Percentiles rank a stretch among this genome's conserved stretches.
Conservation (phyloP, 2,113 vertebrate species). For the Gymnogyps californianus region DNA sequence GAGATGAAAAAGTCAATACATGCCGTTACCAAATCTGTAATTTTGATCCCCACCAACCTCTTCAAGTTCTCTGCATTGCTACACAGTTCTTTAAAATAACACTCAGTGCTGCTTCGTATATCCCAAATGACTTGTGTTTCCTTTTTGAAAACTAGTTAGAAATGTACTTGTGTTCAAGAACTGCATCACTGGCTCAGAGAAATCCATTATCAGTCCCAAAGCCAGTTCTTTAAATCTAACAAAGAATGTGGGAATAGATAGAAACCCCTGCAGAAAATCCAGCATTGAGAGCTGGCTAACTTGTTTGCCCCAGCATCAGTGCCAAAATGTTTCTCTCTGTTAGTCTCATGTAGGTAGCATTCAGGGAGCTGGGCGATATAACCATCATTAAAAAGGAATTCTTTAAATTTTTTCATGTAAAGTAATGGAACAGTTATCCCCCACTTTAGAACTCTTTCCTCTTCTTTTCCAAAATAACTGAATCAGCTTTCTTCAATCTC, state of each 20-base stretch:
- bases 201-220: not conserved
- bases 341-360: not conserved
- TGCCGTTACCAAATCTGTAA: not conserved
- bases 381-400: not conserved
- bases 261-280: not conserved
- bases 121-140: not conserved
- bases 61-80: not conserved
- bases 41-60: not conserved
- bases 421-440: rapidly evolving
- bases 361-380: not conserved
- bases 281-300: rapidly evolving
- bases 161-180: not conserved
- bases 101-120: not conserved
- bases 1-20: not conserved
- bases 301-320: not conserved
- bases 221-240: not conserved
- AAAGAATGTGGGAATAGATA: not conserved
- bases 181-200: not conserved
- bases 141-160: not conserved
- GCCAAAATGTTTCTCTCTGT: not conserved
- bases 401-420: not conserved
- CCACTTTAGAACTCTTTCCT: not conserved
- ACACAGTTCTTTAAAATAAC: not conserved
- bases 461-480: not conserved
- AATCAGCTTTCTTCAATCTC: not conserved